Conservation (phyloP, 2,797 vertebrate genomes). For the Enteromius thamalakanensis region DNA sequence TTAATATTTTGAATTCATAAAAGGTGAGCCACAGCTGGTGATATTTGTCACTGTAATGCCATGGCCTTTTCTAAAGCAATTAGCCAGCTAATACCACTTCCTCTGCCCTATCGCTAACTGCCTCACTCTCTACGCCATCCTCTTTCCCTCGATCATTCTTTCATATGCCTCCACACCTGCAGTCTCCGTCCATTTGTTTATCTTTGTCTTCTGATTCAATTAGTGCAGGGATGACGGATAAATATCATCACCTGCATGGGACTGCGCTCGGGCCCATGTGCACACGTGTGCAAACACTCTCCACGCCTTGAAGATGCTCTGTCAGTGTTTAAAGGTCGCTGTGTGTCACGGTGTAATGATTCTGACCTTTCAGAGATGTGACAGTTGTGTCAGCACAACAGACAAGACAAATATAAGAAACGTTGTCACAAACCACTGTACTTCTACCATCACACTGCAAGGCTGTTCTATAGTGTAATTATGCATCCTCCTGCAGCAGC, state of each 20-base stretch:
- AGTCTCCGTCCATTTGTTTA: constrained; percentile 24
- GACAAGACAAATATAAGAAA: constrained; percentile 43
- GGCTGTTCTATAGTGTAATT: background rate
- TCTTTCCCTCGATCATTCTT: constrained; percentile 22
- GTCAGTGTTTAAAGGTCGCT: constrained; percentile 77
- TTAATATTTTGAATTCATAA: constrained; percentile 55
- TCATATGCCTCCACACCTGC: constrained; percentile 28
- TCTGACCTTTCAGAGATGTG: constrained; percentile 79
- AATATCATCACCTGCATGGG: constrained; percentile 32
- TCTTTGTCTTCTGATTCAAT: constrained; percentile 40
- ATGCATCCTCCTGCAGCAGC: background rate
- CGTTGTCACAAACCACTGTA: background rate
- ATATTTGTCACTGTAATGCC: constrained; percentile 72
- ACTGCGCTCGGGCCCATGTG: background rate
- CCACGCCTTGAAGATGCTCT: constrained; percentile 67
- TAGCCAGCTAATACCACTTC: constrained; percentile 70
- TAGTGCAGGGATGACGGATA: constrained; percentile 25
- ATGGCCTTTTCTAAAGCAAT: constrained; percentile 72
- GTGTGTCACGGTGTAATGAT: constrained; percentile 77
- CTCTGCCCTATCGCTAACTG: constrained; percentile 32
- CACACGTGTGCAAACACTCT: constrained; percentile 36
- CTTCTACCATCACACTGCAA: background rate
- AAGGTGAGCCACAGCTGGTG: constrained; percentile 65
- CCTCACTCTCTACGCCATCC: constrained; percentile 11
- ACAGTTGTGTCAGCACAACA: constrained; percentile 66